Evolutionary conservation across 2,797 vertebrate species (phyloP).

Genomic region (Argya squamiceps): DNA sequence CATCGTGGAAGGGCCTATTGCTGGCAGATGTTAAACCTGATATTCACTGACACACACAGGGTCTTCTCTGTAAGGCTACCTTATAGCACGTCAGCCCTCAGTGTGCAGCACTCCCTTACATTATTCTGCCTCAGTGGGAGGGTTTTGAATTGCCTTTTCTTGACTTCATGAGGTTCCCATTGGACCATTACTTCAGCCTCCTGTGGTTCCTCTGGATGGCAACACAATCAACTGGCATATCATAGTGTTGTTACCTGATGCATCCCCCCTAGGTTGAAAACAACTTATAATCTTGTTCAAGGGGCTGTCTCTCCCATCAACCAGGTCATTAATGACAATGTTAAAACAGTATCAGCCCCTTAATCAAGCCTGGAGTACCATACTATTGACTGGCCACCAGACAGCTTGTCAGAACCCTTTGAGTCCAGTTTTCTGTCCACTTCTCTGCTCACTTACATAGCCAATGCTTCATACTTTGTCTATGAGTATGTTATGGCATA

Average conservation of each 20-base stretch:
- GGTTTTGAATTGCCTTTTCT: not conserved
- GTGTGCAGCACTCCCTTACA: not conserved
- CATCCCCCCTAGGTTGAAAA: not conserved
- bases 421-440: not conserved
- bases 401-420: not conserved
- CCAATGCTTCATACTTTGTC: not conserved
- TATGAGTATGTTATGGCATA: not conserved
- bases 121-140: not conserved
- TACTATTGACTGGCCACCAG: not conserved
- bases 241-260: not conserved
- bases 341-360: not conserved
- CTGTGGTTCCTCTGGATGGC: not conserved
- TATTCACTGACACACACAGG: too few species aligned
- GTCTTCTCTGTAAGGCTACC: not conserved
- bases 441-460: not conserved
- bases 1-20: not conserved
- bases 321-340: not conserved
- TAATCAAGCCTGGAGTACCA: not conserved
- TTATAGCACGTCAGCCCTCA: not conserved
- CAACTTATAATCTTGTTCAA: not conserved
- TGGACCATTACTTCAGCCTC: not conserved
- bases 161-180: not conserved
- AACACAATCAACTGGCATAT: not conserved
- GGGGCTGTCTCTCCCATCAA: not conserved
- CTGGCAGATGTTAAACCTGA: not conserved